These are phyloP conservation scores for Drosophila barbarae DNA, from an alignment of 2,888 invertebrate species.

Conservation along the genomic window DNA sequence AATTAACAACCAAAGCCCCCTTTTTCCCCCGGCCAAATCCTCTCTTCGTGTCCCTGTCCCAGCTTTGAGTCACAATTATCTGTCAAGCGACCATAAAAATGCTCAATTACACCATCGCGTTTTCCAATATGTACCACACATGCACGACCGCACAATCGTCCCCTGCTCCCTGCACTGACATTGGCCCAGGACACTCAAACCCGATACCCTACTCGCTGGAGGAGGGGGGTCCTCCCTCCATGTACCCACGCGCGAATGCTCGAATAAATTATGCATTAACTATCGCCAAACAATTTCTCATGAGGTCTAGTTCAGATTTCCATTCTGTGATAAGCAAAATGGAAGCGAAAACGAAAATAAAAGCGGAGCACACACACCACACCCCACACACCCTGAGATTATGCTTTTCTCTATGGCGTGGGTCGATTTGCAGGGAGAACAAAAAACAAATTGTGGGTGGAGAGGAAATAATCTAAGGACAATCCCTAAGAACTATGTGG, in stretches of 20 bases:
- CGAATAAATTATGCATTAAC: conserved; percentile 51
- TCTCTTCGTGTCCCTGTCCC: neutral
- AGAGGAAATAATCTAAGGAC: neutral
- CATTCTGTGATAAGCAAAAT: conserved; percentile 32
- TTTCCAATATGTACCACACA: conserved; percentile 41
- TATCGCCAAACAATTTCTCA: conserved; percentile 44
- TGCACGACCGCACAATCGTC: neutral
- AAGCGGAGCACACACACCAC: conserved; percentile 23
- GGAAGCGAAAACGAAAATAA: conserved; percentile 19
- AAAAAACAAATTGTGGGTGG: neutral
- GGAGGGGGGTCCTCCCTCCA: neutral
- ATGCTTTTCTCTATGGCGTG: conserved; percentile 1
- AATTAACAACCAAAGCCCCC: conserved; percentile 35
- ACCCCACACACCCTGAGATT: conserved; percentile 34
- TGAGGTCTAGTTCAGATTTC: conserved; percentile 41
- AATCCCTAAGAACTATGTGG: neutral
- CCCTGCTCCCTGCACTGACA: neutral
- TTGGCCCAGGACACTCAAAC: neutral
- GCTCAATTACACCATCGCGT: conserved; percentile 61
- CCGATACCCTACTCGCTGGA: neutral
- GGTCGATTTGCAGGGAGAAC: neutral
- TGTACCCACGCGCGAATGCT: conserved; percentile 9
- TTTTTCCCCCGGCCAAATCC: neutral
- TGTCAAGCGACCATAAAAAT: conserved; percentile 61
- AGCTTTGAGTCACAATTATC: conserved; percentile 51